Percentiles rank a stretch among this genome's conserved stretches.
These are phyloP conservation scores for Monomorium pharaonis DNA, from an alignment of 1,140 invertebrate genomes.

Conservation along the genomic window DNA sequence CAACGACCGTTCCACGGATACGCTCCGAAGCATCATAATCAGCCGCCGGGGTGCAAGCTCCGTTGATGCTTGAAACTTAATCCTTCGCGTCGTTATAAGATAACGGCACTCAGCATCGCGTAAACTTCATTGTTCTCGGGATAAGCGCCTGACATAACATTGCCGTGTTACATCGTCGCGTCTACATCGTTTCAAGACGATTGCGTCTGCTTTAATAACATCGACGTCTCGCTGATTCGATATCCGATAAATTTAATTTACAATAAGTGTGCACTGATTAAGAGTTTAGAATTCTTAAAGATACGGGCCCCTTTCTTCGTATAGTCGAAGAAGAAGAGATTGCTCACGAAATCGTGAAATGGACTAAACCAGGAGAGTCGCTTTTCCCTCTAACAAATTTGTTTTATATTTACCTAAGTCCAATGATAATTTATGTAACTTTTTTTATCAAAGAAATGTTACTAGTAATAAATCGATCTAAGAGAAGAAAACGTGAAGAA, in stretches of 20 bases:
- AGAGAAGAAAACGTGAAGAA: neutral
- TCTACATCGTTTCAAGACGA: slow-evolving; percentile 55
- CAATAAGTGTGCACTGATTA: slow-evolving; percentile 6
- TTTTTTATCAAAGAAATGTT: neutral
- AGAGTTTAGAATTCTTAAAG: neutral
- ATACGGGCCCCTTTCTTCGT: neutral
- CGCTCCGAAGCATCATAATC: slow-evolving; percentile 57
- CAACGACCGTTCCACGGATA: slow-evolving; percentile 25
- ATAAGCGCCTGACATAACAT: slow-evolving; percentile 58
- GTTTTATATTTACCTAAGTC: neutral
- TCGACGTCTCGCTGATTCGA: neutral
- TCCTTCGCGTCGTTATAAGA: slow-evolving; percentile 71
- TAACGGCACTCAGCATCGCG: slow-evolving; percentile 67
- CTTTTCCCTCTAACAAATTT: neutral
- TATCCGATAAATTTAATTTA: slow-evolving; percentile 1
- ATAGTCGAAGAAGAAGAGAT: neutral
- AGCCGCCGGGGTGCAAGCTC: slow-evolving; percentile 58
- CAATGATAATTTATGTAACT: neutral
- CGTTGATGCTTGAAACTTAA: slow-evolving; percentile 71
- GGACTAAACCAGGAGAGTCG: neutral
- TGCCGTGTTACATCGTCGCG: slow-evolving; percentile 55
- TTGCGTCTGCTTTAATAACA: neutral
- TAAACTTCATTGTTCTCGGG: slow-evolving; percentile 70
- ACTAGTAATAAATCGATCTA: neutral
- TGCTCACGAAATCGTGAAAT: neutral